These are phyloP conservation scores for Nomada fucata DNA, from an alignment of 2,888 invertebrate genomes.

Conservation along the genomic window DNA sequence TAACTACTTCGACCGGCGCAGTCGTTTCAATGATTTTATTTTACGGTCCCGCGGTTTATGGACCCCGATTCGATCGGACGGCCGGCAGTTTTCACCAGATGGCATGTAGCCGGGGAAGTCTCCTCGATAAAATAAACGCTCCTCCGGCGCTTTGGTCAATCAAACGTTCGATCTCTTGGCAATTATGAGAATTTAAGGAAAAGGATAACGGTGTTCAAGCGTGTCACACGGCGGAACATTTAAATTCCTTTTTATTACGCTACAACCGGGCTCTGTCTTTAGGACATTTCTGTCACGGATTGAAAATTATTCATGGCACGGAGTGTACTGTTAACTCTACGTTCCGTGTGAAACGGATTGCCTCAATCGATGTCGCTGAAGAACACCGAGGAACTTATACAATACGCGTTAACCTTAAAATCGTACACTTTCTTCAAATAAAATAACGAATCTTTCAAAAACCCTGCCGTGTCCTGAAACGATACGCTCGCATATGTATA, in stretches of 20 bases:
- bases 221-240: background rate
- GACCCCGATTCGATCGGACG: slow-evolving; percentile 28
- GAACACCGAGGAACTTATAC: too few relatives aligned
- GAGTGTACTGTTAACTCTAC: too few relatives aligned
- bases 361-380: too few relatives aligned
- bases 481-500: background rate
- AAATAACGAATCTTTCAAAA: too few relatives aligned
- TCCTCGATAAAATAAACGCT: too few relatives aligned
- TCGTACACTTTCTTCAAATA: too few relatives aligned
- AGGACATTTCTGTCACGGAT: too few relatives aligned
- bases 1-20: slow-evolving; percentile 52
- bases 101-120: background rate
- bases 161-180: slow-evolving; percentile 13
- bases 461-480: background rate
- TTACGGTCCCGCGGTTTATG: slow-evolving; percentile 54
- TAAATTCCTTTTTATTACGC: background rate
- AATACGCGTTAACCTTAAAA: too few relatives aligned
- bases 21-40: slow-evolving; percentile 62
- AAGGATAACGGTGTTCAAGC: background rate
- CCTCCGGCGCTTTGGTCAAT: background rate
- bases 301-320: too few relatives aligned
- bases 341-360: too few relatives aligned
- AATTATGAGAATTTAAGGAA: background rate
- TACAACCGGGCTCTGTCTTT: too few relatives aligned
- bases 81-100: background rate